Conservation (phyloP, 2,113 vertebrate genomes). For the Ginglymostoma cirratum region DNA sequence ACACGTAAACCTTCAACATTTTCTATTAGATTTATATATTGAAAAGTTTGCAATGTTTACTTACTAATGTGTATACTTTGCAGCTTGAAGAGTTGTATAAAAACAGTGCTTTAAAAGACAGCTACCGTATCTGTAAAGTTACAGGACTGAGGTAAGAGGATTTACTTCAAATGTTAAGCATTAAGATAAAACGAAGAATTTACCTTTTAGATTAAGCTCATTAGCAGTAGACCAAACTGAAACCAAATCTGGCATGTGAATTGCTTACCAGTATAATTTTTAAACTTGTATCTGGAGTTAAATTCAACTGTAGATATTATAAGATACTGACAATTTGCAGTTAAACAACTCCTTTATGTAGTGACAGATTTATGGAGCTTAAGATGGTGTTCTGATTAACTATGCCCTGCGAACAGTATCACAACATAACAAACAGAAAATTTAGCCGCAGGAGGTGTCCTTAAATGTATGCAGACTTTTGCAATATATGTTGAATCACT, state of each 20-base stretch:
- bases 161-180: not conserved
- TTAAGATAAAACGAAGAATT: not conserved
- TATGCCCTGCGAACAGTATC: not conserved
- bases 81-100: constrained; percentile 54
- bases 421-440: not conserved
- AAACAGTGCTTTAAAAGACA: constrained; percentile 47
- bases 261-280: not conserved
- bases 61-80: constrained; percentile 39
- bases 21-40: not conserved
- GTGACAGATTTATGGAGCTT: not conserved
- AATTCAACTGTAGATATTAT: not conserved
- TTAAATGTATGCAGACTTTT: not conserved
- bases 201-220: not conserved
- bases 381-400: not conserved
- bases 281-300: not conserved
- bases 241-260: not conserved
- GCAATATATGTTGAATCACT: not conserved
- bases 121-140: constrained; percentile 53
- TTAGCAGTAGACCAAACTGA: too few relatives aligned
- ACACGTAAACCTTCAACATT: not conserved
- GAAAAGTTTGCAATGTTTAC: not conserved
- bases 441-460: not conserved
- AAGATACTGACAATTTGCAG: not conserved
- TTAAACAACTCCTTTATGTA: not conserved
- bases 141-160: constrained; percentile 54